These are phyloP conservation scores for Liparis tanakae DNA, from an alignment of 2,797 vertebrate species.

Conservation along the genomic window DNA sequence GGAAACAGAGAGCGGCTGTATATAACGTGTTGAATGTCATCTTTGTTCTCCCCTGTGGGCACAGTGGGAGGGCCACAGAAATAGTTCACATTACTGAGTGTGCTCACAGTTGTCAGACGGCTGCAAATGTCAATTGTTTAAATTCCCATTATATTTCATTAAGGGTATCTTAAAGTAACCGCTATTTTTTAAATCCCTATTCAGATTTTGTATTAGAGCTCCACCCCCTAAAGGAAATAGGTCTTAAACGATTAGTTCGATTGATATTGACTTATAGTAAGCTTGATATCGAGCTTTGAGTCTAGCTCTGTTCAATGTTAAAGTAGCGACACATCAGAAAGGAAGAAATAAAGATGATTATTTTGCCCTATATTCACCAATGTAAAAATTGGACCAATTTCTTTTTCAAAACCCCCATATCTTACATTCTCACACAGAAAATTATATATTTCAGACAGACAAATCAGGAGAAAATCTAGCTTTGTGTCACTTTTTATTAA, in stretches of 20 bases:
- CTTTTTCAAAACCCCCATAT: neutral
- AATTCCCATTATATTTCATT: constrained; percentile 6
- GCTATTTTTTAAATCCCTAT: neutral
- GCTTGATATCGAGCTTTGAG: neutral
- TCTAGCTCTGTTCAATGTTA: neutral
- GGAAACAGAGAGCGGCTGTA: constrained; percentile 42
- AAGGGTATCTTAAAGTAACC: neutral
- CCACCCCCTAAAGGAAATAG: neutral
- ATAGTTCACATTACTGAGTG: constrained; percentile 57
- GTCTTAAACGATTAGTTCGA: neutral
- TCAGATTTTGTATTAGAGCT: neutral
- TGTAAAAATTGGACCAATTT: neutral
- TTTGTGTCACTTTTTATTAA: no score
- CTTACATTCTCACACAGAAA: neutral
- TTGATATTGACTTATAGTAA: no score
- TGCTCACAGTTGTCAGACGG: constrained; percentile 21
- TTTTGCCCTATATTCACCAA: no score
- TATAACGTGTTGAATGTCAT: constrained; percentile 62
- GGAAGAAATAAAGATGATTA: no score
- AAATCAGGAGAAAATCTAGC: neutral
- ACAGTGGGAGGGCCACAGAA: constrained; percentile 44
- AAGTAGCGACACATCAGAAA: neutral
- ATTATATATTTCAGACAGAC: neutral
- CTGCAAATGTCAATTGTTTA: constrained; percentile 28
- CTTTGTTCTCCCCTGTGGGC: constrained; percentile 65